These are phyloP conservation scores for Tamandua tetradactyla DNA, from an alignment of 2,797 vertebrate genomes.

Conservation along the genomic window DNA sequence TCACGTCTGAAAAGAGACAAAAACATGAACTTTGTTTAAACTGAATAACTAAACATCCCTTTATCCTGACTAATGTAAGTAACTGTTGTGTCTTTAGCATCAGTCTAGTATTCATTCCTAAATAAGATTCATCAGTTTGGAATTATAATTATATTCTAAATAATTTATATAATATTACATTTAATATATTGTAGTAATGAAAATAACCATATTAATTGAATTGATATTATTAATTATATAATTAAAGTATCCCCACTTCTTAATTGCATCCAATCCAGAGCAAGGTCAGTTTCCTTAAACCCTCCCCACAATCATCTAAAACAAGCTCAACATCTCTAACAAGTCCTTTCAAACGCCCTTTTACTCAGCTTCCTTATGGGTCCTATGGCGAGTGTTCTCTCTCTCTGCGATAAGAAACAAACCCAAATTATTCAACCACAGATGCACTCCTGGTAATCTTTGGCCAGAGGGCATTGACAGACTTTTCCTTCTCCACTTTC, in stretches of 20 bases:
- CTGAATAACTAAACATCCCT: background rate
- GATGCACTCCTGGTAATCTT: background rate
- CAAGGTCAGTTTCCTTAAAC: background rate
- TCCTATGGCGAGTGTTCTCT: accelerated
- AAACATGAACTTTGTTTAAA: background rate
- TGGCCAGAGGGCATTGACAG: background rate
- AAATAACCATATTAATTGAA: too few relatives aligned
- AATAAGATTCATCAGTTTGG: background rate
- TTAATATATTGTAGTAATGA: too few relatives aligned
- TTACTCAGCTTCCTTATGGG: background rate
- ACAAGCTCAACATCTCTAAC: background rate
- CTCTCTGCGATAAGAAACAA: background rate
- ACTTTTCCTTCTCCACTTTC: background rate
- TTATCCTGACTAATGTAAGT: background rate
- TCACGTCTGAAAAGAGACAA: background rate
- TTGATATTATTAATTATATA: too few relatives aligned
- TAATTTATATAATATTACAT: too few relatives aligned
- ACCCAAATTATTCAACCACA: background rate
- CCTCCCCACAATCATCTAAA: background rate
- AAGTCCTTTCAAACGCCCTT: background rate
- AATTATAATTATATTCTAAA: background rate
- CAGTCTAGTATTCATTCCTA: background rate
- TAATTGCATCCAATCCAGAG: background rate
- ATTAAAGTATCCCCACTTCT: background rate
- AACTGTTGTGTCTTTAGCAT: background rate